These are phyloP conservation scores for Scaptomyza cyrtandrae DNA, from an alignment of 2,888 invertebrate species.

Conservation along the genomic window DNA sequence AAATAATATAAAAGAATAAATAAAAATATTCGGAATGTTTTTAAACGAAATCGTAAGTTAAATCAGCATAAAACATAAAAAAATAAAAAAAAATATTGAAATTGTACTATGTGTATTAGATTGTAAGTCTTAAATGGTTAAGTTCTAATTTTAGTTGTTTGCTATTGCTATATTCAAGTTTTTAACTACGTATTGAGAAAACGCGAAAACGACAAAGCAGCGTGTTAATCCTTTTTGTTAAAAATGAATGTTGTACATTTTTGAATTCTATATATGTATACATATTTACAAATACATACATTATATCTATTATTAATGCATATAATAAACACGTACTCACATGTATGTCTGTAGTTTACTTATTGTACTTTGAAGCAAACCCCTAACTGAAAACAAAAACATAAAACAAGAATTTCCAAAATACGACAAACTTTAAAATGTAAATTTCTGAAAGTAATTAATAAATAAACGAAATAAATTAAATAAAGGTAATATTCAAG, in stretches of 20 bases:
- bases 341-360: conserved; percentile 75
- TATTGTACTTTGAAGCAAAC: conserved; percentile 67
- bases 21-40: conserved; percentile 5
- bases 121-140: conserved; percentile 67
- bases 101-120: conserved; percentile 73
- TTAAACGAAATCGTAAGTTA: conserved; percentile 20
- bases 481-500: conserved; percentile 20
- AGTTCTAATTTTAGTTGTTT: conserved; percentile 75
- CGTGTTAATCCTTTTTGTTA: conserved; percentile 65
- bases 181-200: conserved; percentile 63
- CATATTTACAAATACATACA: conserved; percentile 45
- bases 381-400: conserved; percentile 20
- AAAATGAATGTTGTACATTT: conserved; percentile 81
- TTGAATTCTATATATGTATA: conserved; percentile 69
- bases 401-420: conserved; percentile 22
- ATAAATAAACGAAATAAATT: conserved; percentile 29
- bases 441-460: conserved; percentile 63
- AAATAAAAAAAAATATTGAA: conserved; percentile 42
- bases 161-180: conserved; percentile 76
- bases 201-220: conserved; percentile 18
- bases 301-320: conserved; percentile 56
- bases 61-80: background rate
- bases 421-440: conserved; percentile 45
- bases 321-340: conserved; percentile 58
- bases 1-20: conserved; percentile 24